Base-by-base conservation (phyloP, 2,888 invertebrate species). In the Adela reaumurella region DNA sequence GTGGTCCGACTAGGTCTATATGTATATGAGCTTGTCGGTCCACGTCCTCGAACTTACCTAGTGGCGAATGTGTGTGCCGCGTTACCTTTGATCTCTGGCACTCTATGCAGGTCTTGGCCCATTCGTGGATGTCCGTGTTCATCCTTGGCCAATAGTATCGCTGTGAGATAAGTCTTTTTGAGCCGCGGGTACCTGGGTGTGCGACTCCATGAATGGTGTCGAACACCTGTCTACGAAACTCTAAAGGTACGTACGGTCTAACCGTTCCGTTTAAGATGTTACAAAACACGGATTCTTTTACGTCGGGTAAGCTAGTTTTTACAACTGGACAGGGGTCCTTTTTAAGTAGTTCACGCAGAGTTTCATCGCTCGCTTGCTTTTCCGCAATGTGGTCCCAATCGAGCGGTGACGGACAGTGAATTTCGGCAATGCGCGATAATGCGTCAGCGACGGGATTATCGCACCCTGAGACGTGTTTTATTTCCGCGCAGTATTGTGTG, bases 401-500 rank as follows among this genome's bases (percentile, higher is more conserved):
- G 17, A 52, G 14, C 3, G 35, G 17, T 1, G 16, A 17, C 1
- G 45, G 29, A n/a, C 48, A 43, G n/a, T 17, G 1, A 4, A 52
- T 24, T 14, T 43, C 35, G 10, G 52, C 54, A 8, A 58, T 45
- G 17, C 60, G 55, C 10, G 55, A 61, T 24, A 63, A 50, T 3
- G 57, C 50, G 50, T 63, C 63, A 1, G 60, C 62, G 0, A 60
- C 57, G 1, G 54, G 41, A 44, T 64, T 63, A n/a, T 55, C 51
- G 6, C 45, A 14, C 1, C 63, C 61, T 2, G 50, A 35, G 4
- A 64, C 53, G 49, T 67, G 57, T 3, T 52, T 51, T 5, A 66
- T 62, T 19, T 62, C 57, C 0, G 59, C 62, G 1, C 60, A 56
- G 49, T 62, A 66, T 49, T 64, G 57, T 2, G 55, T 49, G 11